Evolutionary conservation across 2,113 vertebrate species (phyloP), one percentile per base, ranked within the genome.

Genomic region (Melanocharis versteri): DNA sequence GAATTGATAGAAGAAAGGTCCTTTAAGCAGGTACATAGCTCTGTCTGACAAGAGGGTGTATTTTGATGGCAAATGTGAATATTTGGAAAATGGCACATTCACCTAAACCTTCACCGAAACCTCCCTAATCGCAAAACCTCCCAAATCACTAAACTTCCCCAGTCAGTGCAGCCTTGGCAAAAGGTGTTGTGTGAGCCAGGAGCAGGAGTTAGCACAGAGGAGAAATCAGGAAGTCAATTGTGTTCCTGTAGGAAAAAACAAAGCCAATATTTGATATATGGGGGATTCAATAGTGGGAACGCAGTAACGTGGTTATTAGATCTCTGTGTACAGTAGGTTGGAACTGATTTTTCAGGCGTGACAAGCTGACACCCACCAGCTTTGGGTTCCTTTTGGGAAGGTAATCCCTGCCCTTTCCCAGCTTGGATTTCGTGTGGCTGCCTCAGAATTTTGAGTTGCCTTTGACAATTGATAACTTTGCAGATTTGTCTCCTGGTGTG

Each of bases 1-100:
- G 30, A 35, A 39, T 24, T 5, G 21, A 14, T 2, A 6, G 66
- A 62, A 13, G 37, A 40, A 57, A 45, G 5, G 0, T 16, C 10
- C n/a, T 28, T 53, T 21, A 24, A 12, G 31, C 2, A 35, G 48
- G 26, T 7, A 2, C 10, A 0, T 2, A 11, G 48, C 53, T 69
- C 37, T 65, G 27, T 11, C 27, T 48, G 10, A 26, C 4, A n/a
- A 17, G 15, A 26, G 2, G 0, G 18, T 10, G 45, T 19, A 8
- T 26, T 71, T 71, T 18, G 35, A 16, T 7, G 31, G 54, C 19
- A 83, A 53, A 83, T 8, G 1, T 28, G 69, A 50, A 7, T 12
- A 15, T 48, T 28, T 54, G 39, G 11, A 23, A 44, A 24, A 31
- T 1, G 20, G 19, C 37, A 11, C 26, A 8, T 56, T 71, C 56